Evolutionary conservation across 2,888 invertebrate species (phyloP).

Genomic region (Chrysomela aeneicollis): DNA sequence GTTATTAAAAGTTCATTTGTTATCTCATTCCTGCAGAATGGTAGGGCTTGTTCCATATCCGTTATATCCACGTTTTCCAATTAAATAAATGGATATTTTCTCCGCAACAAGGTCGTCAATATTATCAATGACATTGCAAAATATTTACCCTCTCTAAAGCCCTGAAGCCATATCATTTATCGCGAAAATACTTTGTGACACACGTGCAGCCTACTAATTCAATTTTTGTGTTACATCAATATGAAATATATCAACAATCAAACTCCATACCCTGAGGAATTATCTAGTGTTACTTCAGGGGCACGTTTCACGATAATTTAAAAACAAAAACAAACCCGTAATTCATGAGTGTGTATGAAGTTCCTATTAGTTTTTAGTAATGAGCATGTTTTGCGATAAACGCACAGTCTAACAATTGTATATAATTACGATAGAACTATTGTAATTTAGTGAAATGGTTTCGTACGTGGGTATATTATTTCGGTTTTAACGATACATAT

Average conservation of each 20-base stretch:
- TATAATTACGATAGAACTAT: constrained; percentile 8
- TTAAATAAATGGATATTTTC: neutral
- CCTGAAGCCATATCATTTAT: neutral
- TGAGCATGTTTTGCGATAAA: neutral
- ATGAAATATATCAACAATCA: no score
- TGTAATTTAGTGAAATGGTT: constrained; percentile 13
- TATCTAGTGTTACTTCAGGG: neutral
- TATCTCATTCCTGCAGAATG: no score
- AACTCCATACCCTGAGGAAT: neutral
- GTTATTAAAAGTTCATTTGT: neutral
- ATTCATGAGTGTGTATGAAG: neutral
- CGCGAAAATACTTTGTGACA: neutral
- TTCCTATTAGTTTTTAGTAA: neutral
- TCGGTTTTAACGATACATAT: constrained; percentile 10
- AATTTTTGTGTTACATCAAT: neutral
- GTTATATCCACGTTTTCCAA: neutral
- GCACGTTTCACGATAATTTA: neutral
- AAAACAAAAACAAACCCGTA: neutral
- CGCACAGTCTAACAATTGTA: constrained; percentile 3
- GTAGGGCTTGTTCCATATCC: no score
- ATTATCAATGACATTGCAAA: neutral
- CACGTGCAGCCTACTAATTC: neutral
- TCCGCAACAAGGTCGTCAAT: neutral
- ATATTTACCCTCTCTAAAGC: neutral
- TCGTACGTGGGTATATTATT: neutral